Conservation (phyloP, 37 sponge, comb jelly and placozoan species). For the Geodia barretti region DNA sequence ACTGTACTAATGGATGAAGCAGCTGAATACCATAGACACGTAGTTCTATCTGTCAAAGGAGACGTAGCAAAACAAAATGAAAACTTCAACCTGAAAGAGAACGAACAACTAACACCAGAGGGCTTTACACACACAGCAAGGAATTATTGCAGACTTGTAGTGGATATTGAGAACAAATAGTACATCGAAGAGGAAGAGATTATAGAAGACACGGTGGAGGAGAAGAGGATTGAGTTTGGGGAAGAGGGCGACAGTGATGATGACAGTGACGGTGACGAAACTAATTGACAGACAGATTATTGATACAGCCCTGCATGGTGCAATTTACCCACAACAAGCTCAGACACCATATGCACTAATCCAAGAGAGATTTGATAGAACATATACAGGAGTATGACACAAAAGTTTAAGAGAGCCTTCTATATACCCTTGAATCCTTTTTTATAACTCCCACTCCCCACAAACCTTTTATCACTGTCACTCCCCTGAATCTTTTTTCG, state of each 20-base stretch:
- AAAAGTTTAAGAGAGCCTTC: too few species aligned
- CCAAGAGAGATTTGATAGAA: too few species aligned
- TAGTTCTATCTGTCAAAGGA: not conserved
- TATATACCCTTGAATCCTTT: too few species aligned
- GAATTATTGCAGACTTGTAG: not conserved
- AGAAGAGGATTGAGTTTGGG: not conserved
- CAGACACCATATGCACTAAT: too few species aligned
- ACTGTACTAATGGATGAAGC: not conserved
- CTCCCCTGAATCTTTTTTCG: too few species aligned
- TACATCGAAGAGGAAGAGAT: constrained; percentile 3
- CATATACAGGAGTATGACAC: too few species aligned
- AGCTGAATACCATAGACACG: not conserved
- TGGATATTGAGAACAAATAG: not conserved
- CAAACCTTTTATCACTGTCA: too few species aligned
- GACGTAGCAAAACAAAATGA: not conserved
- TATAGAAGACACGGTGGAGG: not conserved
- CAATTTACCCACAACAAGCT: too few species aligned
- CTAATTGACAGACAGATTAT: constrained; percentile 4
- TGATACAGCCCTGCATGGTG: not conserved
- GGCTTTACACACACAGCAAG: constrained; percentile 10
- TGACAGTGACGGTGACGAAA: not conserved
- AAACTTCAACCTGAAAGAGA: not conserved
- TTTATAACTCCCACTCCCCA: too few species aligned
- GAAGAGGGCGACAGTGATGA: not conserved
- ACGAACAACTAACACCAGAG: constrained; percentile 1